Conservation (phyloP, 1,140 invertebrate species). For the Rhynchophorus ferrugineus region DNA sequence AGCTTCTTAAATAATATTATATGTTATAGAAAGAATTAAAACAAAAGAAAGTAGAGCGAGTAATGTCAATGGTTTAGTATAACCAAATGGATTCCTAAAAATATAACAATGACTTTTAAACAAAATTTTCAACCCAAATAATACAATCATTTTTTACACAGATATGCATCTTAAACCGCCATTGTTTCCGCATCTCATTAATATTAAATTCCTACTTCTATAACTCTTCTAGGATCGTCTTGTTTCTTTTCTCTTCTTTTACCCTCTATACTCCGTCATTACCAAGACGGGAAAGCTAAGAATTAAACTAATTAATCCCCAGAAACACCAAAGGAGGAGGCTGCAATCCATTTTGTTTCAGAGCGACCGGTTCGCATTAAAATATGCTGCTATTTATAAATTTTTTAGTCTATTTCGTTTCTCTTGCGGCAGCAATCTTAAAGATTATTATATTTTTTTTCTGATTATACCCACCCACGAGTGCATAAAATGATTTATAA, state of each 20-base stretch:
- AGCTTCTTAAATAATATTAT: too few relatives aligned
- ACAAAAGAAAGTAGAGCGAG: too few relatives aligned
- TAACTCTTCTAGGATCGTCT: neutral
- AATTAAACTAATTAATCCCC: neutral
- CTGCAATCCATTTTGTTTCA: neutral
- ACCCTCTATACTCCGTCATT: neutral
- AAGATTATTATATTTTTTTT: too few relatives aligned
- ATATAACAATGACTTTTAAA: too few relatives aligned
- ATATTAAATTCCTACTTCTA: neutral
- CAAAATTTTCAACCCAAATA: too few relatives aligned
- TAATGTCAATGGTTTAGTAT: too few relatives aligned
- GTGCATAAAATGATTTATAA: too few relatives aligned
- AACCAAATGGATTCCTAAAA: too few relatives aligned
- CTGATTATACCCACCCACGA: too few relatives aligned
- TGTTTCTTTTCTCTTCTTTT: neutral
- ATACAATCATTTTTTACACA: too few relatives aligned
- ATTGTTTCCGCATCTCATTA: neutral
- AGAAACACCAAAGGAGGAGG: neutral
- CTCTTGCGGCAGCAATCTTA: too few relatives aligned
- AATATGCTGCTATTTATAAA: neutral
- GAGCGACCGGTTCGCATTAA: neutral
- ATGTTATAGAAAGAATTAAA: too few relatives aligned
- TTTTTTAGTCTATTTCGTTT: neutral
- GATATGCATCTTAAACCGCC: neutral
- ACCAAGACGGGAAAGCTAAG: neutral